Conservation (phyloP, 2,797 vertebrate species). For the Orientallactaga sibirica region DNA sequence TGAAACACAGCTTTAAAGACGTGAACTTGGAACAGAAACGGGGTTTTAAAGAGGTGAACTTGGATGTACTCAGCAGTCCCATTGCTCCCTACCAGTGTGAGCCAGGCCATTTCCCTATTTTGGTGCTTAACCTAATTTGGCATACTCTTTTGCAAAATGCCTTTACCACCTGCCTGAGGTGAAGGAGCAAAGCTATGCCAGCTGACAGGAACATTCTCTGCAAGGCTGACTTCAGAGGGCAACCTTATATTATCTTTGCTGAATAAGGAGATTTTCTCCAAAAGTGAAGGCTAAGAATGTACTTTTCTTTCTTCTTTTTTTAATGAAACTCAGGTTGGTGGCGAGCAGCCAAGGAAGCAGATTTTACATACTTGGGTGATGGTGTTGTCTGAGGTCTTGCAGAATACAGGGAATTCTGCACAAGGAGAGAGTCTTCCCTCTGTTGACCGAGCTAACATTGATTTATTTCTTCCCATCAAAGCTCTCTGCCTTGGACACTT, state of each 20-base stretch:
- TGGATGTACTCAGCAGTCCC: slow-evolving; percentile 69
- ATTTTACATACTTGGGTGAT: slow-evolving; percentile 68
- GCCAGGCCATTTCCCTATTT: slow-evolving; percentile 73
- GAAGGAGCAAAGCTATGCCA: slow-evolving; percentile 74
- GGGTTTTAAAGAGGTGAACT: slow-evolving; percentile 66
- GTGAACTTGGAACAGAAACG: slow-evolving; percentile 65
- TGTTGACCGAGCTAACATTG: neutral
- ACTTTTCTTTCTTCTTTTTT: slow-evolving; percentile 75
- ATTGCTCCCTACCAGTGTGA: slow-evolving; percentile 59
- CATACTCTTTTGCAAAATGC: slow-evolving; percentile 78
- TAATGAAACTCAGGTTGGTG: slow-evolving; percentile 76
- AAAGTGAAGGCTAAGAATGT: slow-evolving; percentile 42
- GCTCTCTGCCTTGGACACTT: no score
- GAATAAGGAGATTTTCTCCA: slow-evolving; percentile 67
- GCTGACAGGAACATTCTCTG: slow-evolving; percentile 76
- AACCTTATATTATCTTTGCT: slow-evolving; percentile 79
- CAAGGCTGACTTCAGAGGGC: slow-evolving; percentile 82
- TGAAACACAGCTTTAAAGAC: slow-evolving; percentile 64
- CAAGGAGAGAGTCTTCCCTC: slow-evolving; percentile 27
- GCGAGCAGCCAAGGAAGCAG: slow-evolving; percentile 77
- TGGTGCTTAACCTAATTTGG: slow-evolving; percentile 82
- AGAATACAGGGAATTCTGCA: slow-evolving; percentile 33
- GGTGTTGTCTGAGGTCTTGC: slow-evolving; percentile 62
- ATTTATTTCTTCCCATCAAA: no score
- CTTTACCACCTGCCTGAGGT: slow-evolving; percentile 83